Evolutionary conservation across 2,888 invertebrate genomes (phyloP), one percentile per base, ranked within the genome.

Genomic region (Sycophila texana): DNA sequence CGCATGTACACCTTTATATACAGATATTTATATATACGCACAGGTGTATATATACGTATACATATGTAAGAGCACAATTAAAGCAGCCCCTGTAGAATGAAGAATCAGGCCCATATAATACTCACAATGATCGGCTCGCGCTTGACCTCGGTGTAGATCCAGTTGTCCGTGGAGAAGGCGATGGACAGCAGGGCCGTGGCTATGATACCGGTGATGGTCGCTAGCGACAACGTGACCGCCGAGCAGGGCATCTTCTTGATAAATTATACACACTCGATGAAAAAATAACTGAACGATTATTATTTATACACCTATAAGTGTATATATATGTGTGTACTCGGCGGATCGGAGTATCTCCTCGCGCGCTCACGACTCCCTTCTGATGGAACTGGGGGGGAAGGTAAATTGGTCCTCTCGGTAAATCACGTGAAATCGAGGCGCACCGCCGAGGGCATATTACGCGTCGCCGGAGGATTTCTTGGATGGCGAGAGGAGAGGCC

Each of bases 101-200:
- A 39, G 39, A 39, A 39, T 5, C 10, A 39, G 39, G 1, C 58
- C 53, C 68, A 22, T 51, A 66, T 49, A 61, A 4, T 47, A 7
- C 90, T 92, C 93, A 97, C 97, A 95, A 96, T 95, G 89, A 97
- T 97, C 91, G 94, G 94, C 87, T 94, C 94, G 89, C 97, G 94
- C 91, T 96, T 95, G 85, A 98, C 98, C 92, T 97, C 97, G 87
- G 97, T 96, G 91, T 96, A 96, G 88, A 97, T 93, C 98, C 98
- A 98, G 93, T 98, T 98, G 92, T 98, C 98, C 90, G 98, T 98
- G 86, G 97, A 95, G 92, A 98, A 98, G 87, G 98, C 97, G 91
- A 98, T 97, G 88, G 97, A 95, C 91, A 98, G 94, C 89, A 98
- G 92, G 84, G 97, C 97, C 89, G 98, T 96, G 87, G 98, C 97